phyloP scores from a whole-genome alignment of 2,797 vertebrate genomes.

The Catharus ustulatus region DNA sequence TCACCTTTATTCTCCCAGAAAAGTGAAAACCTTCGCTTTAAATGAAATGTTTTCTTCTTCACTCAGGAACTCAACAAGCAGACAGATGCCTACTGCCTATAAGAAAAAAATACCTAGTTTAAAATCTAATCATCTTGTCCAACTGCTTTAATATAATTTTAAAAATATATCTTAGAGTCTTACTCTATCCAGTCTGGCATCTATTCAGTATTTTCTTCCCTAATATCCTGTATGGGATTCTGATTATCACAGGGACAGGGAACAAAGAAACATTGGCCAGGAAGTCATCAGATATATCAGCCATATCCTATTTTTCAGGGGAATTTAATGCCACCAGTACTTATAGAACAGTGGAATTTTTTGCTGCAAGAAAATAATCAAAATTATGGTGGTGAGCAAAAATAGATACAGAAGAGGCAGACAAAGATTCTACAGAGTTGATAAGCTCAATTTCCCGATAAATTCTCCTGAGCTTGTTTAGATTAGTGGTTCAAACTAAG shows the following conservation, averaged over 20 bases:
- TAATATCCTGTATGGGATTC: constrained; percentile 55
- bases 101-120: constrained; percentile 13
- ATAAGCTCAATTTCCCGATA: not conserved
- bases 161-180: constrained; percentile 46
- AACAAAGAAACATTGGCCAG: constrained; percentile 43
- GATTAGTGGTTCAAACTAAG: not conserved
- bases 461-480: not conserved
- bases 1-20: constrained; percentile 19
- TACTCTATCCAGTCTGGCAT: constrained; percentile 46
- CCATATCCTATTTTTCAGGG: not conserved
- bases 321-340: not conserved
- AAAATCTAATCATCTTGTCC: constrained; percentile 57
- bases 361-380: not conserved
- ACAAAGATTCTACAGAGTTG: not conserved
- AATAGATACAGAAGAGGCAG: constrained; percentile 1
- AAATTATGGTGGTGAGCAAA: not conserved
- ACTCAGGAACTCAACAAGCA: constrained; percentile 30
- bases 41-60: constrained; percentile 56
- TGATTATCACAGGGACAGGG: not conserved
- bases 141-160: constrained; percentile 49
- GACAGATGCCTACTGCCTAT: constrained; percentile 2
- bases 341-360: constrained; percentile 10
- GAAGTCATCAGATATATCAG: constrained; percentile 41
- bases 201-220: constrained; percentile 33
- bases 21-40: constrained; percentile 30